Evolutionary conservation across 2,888 invertebrate species (phyloP), one percentile per base, ranked within the genome.

Genomic region (Pterobdella sp.): DNA sequence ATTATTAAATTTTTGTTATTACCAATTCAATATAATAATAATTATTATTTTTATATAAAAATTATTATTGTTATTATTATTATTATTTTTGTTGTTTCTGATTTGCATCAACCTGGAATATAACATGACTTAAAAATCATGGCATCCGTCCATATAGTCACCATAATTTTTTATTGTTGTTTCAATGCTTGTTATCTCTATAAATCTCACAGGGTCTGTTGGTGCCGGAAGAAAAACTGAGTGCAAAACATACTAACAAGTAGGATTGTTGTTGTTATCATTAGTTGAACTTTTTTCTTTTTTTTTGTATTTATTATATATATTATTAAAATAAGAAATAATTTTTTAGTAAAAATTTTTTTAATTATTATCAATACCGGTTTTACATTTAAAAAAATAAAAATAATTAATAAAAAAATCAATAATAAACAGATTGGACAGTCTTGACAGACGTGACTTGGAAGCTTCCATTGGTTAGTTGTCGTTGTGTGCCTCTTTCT

Each of bases 371-470:
- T 14, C 18, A 42, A 42, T 42, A 42, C 7, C 18, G 42, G 18
- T 42, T 14, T 14, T 42, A 42, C 7, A 14, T 14, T 14, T 42
- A 42, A 42, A 14, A 42, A 42, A 14, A 42, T 14, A 14, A 42
- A 42, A 14, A 42, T 14, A 14, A 42, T 14, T 42, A 42, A 42
- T 42, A 42, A 42, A 14, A 42, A 42, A 14, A 42, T 14, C 18
- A 42, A 42, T 42, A 42, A 42, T 42, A 42, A 34, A 10, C 65
- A 75, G 75, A 49, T 73, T 70, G 14, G 72, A 71, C 35, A 77
- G 76, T 60, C 67, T 81, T 72, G 81, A 82, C 76, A 81, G 81
- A 71, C 80, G 81, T 84, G 87, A 81, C 84, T 84, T 84, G 68
- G 82, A 82, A 68, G 81, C 83, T 74, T 81, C 82, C 42, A 81